Evolutionary conservation across 2,797 vertebrate genomes (phyloP), one percentile per base, ranked within the genome.

Genomic region (Nasua narica): DNA sequence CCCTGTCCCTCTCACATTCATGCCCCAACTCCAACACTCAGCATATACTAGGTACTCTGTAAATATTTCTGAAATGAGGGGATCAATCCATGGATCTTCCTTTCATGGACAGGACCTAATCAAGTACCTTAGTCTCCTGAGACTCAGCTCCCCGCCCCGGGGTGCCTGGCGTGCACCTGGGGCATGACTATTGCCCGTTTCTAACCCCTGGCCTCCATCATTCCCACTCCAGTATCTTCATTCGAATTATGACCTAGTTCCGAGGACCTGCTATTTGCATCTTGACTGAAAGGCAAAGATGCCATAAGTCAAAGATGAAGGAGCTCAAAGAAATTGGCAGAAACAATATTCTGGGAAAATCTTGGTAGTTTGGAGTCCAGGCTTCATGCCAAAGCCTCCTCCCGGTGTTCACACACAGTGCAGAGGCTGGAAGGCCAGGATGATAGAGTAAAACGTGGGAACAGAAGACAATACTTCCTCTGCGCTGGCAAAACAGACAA

Each of bases 351-450:
- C 90, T 70, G 52, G 81, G 78, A 60, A 81, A 83, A 87, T 67
- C 94, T 56, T 81, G 48, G 54, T 78, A 81, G 72, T 3, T 37
- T n/a, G 32, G 67, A 60, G 60, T 43, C 72, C 40, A 77, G 60
- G 95, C 88, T 40, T 72, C 40, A 3, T 29, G 65, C 79, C 96
- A 95, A 67, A 58, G 50, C 56, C 92, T 88, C 91, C 89, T 91
- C 65, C 74, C 77, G 19, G 15, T 11, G 60, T 50, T 35, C 40
- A 54, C 29, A 70, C 78, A 27, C 43, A 54, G 58, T 2, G 10
- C 43, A 87, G 78, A 88, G 3, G 69, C 48, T 16, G 32, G 56
- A 37, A 69, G 92, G 58, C 35, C 27, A 70, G 52, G 88, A 32
- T 1, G 12, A 69, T n/a, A 87, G 35, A 54, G 83, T 40, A 56